Percentiles rank a stretch among this genome's conserved stretches.
These are phyloP conservation scores for Montipora foliosa DNA, from an alignment of 64 coral and sea anemone species.

Conservation along the genomic window DNA sequence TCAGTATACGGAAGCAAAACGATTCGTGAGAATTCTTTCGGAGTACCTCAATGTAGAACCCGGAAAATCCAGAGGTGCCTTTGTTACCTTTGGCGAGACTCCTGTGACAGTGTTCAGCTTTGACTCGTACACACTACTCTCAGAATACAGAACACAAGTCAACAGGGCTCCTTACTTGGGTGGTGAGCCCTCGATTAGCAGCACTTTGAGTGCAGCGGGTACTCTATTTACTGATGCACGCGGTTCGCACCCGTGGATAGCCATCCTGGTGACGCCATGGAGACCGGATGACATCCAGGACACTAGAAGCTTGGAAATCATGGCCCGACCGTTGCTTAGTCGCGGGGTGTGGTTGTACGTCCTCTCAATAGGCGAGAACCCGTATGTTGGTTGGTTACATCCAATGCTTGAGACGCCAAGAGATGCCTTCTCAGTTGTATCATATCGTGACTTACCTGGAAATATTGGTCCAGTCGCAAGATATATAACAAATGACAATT, in stretches of 20 bases:
- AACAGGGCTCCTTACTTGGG: conserved; percentile 50
- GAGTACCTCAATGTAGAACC: conserved; percentile 62
- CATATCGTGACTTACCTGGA: conserved; percentile 20
- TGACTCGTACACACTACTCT: conserved; percentile 21
- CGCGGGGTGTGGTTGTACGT: conserved; percentile 43
- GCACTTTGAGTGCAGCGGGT: conserved; percentile 45
- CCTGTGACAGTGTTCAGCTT: conserved; percentile 54
- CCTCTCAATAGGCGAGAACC: conserved; percentile 17
- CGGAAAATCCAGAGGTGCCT: conserved; percentile 60
- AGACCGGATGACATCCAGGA: conserved; percentile 8
- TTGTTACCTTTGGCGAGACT: conserved; percentile 57
- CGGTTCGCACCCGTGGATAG: conserved; percentile 56
- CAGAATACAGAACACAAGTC: conserved; percentile 54
- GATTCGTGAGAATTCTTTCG: conserved; percentile 60
- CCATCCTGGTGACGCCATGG: conserved; percentile 67
- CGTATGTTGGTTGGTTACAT: conserved; percentile 33
- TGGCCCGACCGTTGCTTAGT: conserved; percentile 3
- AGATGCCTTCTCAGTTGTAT: conserved; percentile 27
- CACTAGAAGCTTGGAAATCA: not conserved
- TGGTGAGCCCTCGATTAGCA: conserved; percentile 53
- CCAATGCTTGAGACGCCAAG: conserved; percentile 24
- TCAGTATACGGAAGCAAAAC: conserved; percentile 55
- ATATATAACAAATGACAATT: conserved; percentile 36
- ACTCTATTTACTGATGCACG: conserved; percentile 57
- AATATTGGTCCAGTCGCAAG: conserved; percentile 27